phyloP scores from a whole-genome alignment of 2,888 invertebrate species.

The Gibbula magus region DNA sequence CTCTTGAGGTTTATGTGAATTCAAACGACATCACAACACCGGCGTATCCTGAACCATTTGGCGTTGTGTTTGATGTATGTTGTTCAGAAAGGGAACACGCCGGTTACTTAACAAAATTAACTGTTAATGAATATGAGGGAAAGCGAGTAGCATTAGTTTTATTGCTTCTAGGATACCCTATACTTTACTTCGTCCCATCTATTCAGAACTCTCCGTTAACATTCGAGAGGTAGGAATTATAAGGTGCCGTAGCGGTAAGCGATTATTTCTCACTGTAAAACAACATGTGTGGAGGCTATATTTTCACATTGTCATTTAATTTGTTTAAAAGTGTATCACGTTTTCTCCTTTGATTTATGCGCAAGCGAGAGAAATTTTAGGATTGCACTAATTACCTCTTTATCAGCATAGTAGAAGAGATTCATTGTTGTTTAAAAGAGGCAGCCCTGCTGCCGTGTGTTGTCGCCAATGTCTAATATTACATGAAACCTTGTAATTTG shows the following conservation, averaged over 20 bases:
- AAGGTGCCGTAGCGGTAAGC: too few species aligned
- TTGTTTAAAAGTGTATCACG: conserved; percentile 8
- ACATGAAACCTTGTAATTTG: neutral
- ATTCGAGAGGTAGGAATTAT: too few species aligned
- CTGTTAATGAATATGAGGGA: neutral
- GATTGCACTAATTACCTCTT: neutral
- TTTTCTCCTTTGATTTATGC: neutral
- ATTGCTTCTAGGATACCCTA: neutral
- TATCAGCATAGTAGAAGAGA: neutral
- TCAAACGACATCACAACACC: too few species aligned
- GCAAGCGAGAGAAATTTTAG: neutral
- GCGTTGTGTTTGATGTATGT: too few species aligned
- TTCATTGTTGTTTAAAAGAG: neutral
- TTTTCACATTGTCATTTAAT: conserved; percentile 13
- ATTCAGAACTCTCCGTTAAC: too few species aligned
- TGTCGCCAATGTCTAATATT: neutral
- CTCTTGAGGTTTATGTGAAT: too few species aligned
- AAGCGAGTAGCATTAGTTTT: neutral
- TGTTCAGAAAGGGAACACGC: neutral
- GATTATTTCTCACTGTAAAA: neutral
- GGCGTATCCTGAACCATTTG: too few species aligned
- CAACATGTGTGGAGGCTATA: neutral
- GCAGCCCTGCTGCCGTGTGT: neutral
- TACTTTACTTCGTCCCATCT: too few species aligned
- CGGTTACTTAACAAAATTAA: conserved; percentile 8